Base-by-base conservation (phyloP, 2,888 invertebrate genomes). In the Nezara viridula region DNA sequence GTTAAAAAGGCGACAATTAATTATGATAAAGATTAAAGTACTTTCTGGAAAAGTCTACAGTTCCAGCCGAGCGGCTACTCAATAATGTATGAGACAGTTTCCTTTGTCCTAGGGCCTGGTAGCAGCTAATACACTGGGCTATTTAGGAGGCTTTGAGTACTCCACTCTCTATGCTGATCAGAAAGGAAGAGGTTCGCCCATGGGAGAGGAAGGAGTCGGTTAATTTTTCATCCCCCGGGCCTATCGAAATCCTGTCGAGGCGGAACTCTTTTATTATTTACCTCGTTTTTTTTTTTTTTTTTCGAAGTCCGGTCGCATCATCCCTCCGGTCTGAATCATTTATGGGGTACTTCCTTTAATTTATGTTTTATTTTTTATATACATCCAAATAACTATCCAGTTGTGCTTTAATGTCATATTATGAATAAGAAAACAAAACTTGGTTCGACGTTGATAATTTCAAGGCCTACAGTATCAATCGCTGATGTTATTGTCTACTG, bases 61-160 rank as follows among this genome's bases (percentile, higher is more conserved):
- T 32, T 32, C 66, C 27, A 37, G 19, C 32, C 32, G 66, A 73
- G 10, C 19, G n/a, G n/a, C 81, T 47, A 9, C 16, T 81, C 81
- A 81, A 81, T 81, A 81, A 81, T 81, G 81, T 81, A 81, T 81
- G 81, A 81, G 77, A 77, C 14, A 50, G 44, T 81, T 81, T 47
- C 81, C 44, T 81, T 81, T 81, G 40, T 81, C 44, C 24, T 12
- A 2, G 16, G 77, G 24, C 16, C 19, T 37, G 9, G 32, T 21
- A 40, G 40, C 14, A 81, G 44, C 9, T 81, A 81, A 44, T 81
- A 44, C n/a, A 40, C n/a, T n/a, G 4, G 24, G n/a, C 81, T 81
- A 81, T 81, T 81, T 81, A 81, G 81, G n/a, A 24, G 81, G 44
- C 81, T 44, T 40, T 47, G 81, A 81, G 81, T 44, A 81, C 44